Base-by-base conservation (phyloP, 1,140 invertebrate genomes). In the Drosophila pruinosa region DNA sequence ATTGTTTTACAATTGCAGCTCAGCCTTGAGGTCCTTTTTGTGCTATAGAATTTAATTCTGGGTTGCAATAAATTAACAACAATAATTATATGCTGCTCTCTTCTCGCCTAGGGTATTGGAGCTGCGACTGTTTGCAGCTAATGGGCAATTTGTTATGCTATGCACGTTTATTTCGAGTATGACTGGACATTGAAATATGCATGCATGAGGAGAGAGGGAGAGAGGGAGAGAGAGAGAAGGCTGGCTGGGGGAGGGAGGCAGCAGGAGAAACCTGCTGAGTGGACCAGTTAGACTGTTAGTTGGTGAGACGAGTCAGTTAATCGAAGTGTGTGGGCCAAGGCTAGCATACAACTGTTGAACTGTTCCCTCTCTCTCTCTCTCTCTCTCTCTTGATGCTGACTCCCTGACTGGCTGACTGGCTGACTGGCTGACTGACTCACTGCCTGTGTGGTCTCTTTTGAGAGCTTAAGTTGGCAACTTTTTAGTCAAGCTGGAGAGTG, bases 291-390 rank as follows among this genome's bases (percentile, higher is more conserved):
- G 56, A 19, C 39, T 38, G 48, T 54, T 45, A 63, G 36, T 24
- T n/a, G 31, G 17, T 31, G 2, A 43, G 26, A 24, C 19, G 10
- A 19, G 21, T 22, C 15, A 34, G 24, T 47, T 58, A 34, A 34
- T 34, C 48, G 17, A 36, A 45, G 56, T 56, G 56, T 56, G 64
- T 61, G 56, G 56, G 47, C 65, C 39, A 63, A 62, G 48, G 48
- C 65, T 54, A 6, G 26, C 26, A 22, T 24, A 15, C 6, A 45
- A 43, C 38, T 14, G 12, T 15, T 34, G 34, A 10, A 38, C 36
- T 38, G 36, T n/a, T n/a, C n/a, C 0, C 45, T 8, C 28, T 36
- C 45, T 31, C 7, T 39, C 36, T 14, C 36, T n/a, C n/a, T n/a
- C n/a, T n/a, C n/a, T n/a, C n/a, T 45, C 57, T 62, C 34, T 15